These are phyloP conservation scores for Lasioglossum vierecki DNA, from an alignment of 2,888 invertebrate genomes.

Conservation along the genomic window DNA sequence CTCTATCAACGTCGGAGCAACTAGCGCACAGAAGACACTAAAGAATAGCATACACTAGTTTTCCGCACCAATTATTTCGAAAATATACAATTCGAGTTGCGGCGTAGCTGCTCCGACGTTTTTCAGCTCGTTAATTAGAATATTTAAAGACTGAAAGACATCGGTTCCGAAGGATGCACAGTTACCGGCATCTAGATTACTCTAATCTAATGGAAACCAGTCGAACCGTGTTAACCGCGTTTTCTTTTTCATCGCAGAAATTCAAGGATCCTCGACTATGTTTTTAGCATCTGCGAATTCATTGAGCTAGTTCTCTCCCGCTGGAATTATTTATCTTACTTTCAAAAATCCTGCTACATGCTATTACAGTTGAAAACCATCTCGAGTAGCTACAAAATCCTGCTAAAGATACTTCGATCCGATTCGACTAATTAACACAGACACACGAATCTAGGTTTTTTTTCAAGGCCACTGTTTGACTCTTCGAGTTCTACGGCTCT, in stretches of 20 bases:
- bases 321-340: not conserved
- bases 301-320: conserved; percentile 2
- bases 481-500: not conserved
- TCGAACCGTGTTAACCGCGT: not conserved
- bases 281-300: not conserved
- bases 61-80: not conserved
- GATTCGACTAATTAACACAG: not conserved
- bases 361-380: not conserved
- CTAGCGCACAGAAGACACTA: conserved; percentile 15
- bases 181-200: not conserved
- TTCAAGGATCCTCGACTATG: not conserved
- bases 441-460: not conserved
- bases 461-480: not conserved
- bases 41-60: not conserved
- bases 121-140: not conserved
- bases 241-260: not conserved
- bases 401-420: too few relatives aligned
- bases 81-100: not conserved
- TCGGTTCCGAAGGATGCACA: conserved; percentile 1
- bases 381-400: too few relatives aligned
- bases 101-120: not conserved
- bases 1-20: not conserved
- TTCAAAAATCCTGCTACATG: not conserved
- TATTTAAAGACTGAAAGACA: not conserved
- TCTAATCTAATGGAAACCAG: not conserved